phyloP scores from a whole-genome alignment of 2,797 vertebrate genomes.

The Pyrocephalus nanus region DNA sequence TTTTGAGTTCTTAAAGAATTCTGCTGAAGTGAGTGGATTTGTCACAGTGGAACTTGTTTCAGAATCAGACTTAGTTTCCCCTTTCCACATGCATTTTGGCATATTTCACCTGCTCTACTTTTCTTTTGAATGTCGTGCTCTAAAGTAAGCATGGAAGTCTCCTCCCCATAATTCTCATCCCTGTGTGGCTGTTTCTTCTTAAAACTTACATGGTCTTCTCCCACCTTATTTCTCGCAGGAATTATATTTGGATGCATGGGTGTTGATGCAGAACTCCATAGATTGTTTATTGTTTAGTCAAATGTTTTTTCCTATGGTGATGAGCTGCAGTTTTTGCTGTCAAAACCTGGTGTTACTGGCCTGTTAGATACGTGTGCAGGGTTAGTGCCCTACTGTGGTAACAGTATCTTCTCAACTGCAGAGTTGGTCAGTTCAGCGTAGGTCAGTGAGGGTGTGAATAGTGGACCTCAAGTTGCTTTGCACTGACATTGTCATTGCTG shows the following conservation, averaged over 20 bases:
- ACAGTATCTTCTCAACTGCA: neutral
- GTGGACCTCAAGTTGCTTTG: neutral
- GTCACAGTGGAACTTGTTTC: neutral
- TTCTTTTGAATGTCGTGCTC: neutral
- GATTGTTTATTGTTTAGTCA: neutral
- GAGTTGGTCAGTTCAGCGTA: neutral
- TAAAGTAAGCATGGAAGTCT: neutral
- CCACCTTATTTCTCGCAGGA: neutral
- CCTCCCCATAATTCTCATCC: neutral
- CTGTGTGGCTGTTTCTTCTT: neutral
- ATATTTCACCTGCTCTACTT: neutral
- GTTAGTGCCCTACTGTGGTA: neutral
- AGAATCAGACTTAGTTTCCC: neutral
- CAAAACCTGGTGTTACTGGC: neutral
- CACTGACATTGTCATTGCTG: neutral
- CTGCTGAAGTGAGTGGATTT: neutral
- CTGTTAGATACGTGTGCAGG: neutral
- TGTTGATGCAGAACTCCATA: neutral
- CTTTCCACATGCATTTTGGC: neutral
- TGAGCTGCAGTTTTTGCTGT: neutral
- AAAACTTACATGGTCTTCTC: neutral
- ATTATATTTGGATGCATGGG: neutral
- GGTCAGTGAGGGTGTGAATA: neutral
- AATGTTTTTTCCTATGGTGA: neutral
- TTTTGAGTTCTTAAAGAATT: neutral